phyloP scores from a whole-genome alignment of 2,797 vertebrate species.

The Cyprinella venusta region DNA sequence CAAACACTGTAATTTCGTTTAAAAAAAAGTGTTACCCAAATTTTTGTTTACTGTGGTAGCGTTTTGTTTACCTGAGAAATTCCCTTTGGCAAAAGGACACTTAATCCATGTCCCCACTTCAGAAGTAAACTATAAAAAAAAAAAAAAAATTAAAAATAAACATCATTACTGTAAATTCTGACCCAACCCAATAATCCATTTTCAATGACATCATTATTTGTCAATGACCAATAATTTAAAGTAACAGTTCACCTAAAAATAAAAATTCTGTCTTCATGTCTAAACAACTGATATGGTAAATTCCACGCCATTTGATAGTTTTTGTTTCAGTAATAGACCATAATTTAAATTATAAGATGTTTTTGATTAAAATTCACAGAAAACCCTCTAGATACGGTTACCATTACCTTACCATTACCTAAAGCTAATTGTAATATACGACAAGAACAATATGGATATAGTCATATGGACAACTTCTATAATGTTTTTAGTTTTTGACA shows the following conservation, averaged over 20 bases:
- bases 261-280: neutral
- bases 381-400: neutral
- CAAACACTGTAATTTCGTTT: no score
- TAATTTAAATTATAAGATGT: neutral
- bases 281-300: neutral
- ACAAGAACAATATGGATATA: neutral
- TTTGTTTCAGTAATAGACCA: neutral
- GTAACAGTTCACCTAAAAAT: neutral
- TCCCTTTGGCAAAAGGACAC: constrained; percentile 52
- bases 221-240: neutral
- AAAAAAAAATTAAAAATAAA: neutral
- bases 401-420: no score
- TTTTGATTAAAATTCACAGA: neutral
- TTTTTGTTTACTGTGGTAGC: neutral
- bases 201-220: neutral
- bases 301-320: neutral
- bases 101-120: constrained; percentile 50
- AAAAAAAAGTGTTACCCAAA: no score
- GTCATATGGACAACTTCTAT: neutral
- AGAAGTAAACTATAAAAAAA: constrained; percentile 50
- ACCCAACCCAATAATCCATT: neutral
- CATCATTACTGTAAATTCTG: neutral
- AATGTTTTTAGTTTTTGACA: neutral
- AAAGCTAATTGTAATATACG: neutral
- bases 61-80: constrained; percentile 47